A percentile compares a stretch with the other conserved stretches of the same genome.
These are phyloP conservation scores for Corythornis madagascariensis DNA, from an alignment of 2,113 vertebrate species.

Conservation along the genomic window DNA sequence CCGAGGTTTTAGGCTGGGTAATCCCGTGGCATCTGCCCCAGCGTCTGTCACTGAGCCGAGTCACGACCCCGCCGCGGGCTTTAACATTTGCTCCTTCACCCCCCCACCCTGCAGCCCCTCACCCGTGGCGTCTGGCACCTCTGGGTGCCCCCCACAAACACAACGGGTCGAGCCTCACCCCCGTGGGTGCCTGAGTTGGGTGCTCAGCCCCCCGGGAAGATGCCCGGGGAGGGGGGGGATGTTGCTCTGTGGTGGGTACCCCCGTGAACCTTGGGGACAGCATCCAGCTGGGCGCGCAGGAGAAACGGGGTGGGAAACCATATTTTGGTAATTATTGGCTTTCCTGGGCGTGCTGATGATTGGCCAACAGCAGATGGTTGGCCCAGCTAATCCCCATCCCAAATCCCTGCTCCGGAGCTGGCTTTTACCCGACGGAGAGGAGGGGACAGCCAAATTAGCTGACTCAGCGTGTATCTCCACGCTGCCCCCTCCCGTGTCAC, in stretches of 20 bases:
- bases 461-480: neutral
- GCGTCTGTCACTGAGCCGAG: constrained; percentile 63
- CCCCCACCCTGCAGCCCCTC: fast-evolving
- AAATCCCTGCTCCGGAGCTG: constrained; percentile 51
- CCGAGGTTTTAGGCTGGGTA: constrained; percentile 74
- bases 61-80: neutral
- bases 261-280: neutral
- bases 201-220: fast-evolving
- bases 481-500: fast-evolving
- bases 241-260: neutral
- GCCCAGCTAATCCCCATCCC: constrained; percentile 62
- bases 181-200: fast-evolving
- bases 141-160: fast-evolving
- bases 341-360: constrained; percentile 34
- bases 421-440: neutral
- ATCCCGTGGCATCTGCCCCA: constrained; percentile 77
- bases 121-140: fast-evolving
- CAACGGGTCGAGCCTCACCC: fast-evolving
- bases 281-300: neutral
- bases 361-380: constrained; percentile 71
- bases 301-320: neutral
- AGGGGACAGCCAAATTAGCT: constrained; percentile 29
- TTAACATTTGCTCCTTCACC: constrained; percentile 68
- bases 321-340: constrained; percentile 69
- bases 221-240: too few species aligned